Base-by-base conservation (phyloP, 2,888 invertebrate genomes). In the Polyommatus iphigenia region DNA sequence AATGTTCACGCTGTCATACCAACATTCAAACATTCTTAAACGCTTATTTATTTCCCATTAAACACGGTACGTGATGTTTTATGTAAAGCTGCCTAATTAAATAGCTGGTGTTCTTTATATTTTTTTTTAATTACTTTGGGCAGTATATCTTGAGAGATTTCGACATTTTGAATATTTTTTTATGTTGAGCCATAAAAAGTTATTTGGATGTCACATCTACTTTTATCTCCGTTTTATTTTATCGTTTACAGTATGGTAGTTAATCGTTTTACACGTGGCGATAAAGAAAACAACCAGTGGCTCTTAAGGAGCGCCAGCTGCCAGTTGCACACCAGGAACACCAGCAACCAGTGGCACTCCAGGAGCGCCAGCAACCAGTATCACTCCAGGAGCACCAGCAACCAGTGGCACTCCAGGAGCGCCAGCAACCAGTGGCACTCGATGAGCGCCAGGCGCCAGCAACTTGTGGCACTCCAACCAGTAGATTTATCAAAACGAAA, bases 1-100 rank as follows among this genome's bases (percentile, higher is more conserved):
- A 67, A 29, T 67, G 67, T 29, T 29, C 7, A 67, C 67, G 67
- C 29, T 67, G 67, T 67, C 67, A 67, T 18, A 67, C 18, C 15
- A 32, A 67, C 67, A 67, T 67, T 2, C 29, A 5, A 67, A 67
- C 67, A 67, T 67, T 67, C 67, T 18, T 67, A 67, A 32, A 67
- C 67, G 67, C 67, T 67, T 67, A 67, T 67, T 67, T 18, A 67
- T 67, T 67, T 67, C 67, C 67, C 67, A 32, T 67, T 67, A 67
- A 67, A 67, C 15, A 67, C 62, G 62, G 62, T 67, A 67, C 29
- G 67, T 32, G 18, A 32, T 32, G 67, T 32, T 24, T 67, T 67
- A 67, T 24, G 62, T 67, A 62, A 29, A 67, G 10, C 29, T 67
- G 67, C 29, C 67, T 67, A 32, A 67, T 67, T 67, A 67, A 67